Evolutionary conservation across 2,113 vertebrate genomes (phyloP), one percentile per base, ranked within the genome.

Genomic region (Myocastor coypus): DNA sequence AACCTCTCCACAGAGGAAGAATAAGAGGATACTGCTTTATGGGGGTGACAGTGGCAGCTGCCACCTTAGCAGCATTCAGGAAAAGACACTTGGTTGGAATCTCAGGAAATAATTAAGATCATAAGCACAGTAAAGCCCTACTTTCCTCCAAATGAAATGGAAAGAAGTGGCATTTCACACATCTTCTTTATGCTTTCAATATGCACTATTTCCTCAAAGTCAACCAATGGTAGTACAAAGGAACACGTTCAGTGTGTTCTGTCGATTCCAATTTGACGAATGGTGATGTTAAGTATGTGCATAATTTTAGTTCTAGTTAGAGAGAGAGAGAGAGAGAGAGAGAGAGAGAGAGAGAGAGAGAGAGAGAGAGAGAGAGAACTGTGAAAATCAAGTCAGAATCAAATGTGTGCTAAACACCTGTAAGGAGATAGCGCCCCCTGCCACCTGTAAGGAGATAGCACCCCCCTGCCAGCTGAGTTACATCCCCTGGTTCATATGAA

Each of bases 281-380:
- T 12, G 26, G 52, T 55, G 63, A 34, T 91, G 92, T 55, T 89
- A 34, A 91, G 19, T 34, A 4, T 37, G 6, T 1, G 1, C 16
- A 59, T 28, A 66, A 32, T 85, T 89, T 94, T 28, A 94, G 75
- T 24, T 37, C 66, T 78, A 17, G 17, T 82, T 96, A 94, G 87
- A 89, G 91, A n/a, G n/a, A n/a, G n/a, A 94, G 87, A 89, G 91
- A 94, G 87, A 89, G 91, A 94, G 87, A 89, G 91, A 94, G 87
- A 89, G 91, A 94, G 87, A 89, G 91, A 94, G 87, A 89, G 91
- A 57, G 17, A 57, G 17, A 57, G 16, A 57, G 17, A 57, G 14
- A 55, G 55, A 59, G 26, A 28, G 9, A 4, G 19, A 78, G 91
- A 73, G 92, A 66, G 57, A 32, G 32, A n/a, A 66, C 13, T 59